Evolutionary conservation across 2,113 vertebrate genomes (phyloP), one percentile per base, ranked within the genome.

Genomic region (Pleuronectes platessa): DNA sequence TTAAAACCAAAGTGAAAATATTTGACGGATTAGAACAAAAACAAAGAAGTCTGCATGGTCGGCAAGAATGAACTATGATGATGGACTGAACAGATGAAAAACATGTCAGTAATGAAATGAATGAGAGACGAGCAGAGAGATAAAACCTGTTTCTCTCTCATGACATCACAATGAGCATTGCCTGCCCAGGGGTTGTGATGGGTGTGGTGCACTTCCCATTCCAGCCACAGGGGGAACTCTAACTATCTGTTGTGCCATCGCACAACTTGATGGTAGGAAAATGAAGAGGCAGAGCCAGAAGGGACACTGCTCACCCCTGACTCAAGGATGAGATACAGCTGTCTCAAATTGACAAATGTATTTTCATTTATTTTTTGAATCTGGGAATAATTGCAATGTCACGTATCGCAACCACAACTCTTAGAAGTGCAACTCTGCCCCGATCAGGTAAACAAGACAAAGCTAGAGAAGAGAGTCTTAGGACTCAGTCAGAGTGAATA

Each of bases 151-250:
- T 55, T 37, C 31, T 61, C 8, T 51, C 20, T 4, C 24, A 18
- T 51, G 56, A 76, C 0, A 8, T 74, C 61, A 67, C 63, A 24
- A 53, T 21, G 3, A 0, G 27, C 69, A 56, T 10, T n/a, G 74
- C 47, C 66, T 53, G 51, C 10, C 12, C 10, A 3, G 23, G 23
- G 14, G 20, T 11, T 9, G 2, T 9, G 9, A 68, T 69, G 81
- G 86, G 85, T 75, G 87, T 87, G 89, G 79, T 71, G 67, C 5
- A 62, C 24, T 85, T 89, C 27, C 64, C 64, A 63, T 78, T 90
- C 80, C 66, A 71, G 75, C 78, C 82, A 91, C 76, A 78, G 2
- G 75, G 42, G 74, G 70, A 37, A 51, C 72, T 70, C 68, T 58
- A 12, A 31, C 8, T 4, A 53, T 47, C 61, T 62, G 54, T 31